Evolutionary conservation across 2,888 invertebrate species (phyloP).

Genomic region (Lepidocyrtinus sp.): DNA sequence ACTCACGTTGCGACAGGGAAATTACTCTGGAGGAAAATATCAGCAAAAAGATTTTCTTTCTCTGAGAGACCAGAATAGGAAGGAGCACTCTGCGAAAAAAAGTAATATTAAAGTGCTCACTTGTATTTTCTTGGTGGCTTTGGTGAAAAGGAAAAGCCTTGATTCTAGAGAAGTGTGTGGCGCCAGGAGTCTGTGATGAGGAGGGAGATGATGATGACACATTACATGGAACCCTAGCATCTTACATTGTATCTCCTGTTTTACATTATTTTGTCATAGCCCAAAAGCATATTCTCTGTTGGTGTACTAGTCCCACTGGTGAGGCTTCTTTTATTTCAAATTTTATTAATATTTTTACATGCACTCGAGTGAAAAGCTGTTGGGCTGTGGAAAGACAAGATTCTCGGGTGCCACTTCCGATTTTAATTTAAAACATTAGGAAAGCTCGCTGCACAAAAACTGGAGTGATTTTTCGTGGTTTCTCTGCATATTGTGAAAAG

Average conservation of each 20-base stretch:
- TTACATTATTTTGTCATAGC: background rate
- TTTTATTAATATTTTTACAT: no score
- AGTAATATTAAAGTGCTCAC: constrained; percentile 16
- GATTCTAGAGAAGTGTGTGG: constrained; percentile 66
- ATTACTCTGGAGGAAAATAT: background rate
- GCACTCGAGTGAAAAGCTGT: no score
- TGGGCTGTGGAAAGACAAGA: no score
- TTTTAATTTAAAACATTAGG: no score
- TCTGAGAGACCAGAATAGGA: background rate
- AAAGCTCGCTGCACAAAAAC: no score
- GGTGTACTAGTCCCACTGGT: background rate
- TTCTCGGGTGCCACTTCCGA: no score
- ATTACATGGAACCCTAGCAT: constrained; percentile 40
- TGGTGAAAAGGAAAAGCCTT: no score
- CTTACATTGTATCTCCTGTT: no score
- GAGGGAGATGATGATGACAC: constrained; percentile 65
- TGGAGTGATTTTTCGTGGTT: no score
- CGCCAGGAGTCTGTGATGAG: constrained; percentile 69
- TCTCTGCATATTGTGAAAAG: no score
- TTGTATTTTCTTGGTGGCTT: no score
- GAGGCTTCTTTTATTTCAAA: no score
- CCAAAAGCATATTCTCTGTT: background rate
- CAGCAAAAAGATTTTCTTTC: background rate
- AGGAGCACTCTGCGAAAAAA: constrained; percentile 17
- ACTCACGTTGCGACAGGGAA: constrained; percentile 34